Evolutionary conservation across 2,888 invertebrate genomes (phyloP), one percentile per base, ranked within the genome.

Genomic region (Lissonota sp.): DNA sequence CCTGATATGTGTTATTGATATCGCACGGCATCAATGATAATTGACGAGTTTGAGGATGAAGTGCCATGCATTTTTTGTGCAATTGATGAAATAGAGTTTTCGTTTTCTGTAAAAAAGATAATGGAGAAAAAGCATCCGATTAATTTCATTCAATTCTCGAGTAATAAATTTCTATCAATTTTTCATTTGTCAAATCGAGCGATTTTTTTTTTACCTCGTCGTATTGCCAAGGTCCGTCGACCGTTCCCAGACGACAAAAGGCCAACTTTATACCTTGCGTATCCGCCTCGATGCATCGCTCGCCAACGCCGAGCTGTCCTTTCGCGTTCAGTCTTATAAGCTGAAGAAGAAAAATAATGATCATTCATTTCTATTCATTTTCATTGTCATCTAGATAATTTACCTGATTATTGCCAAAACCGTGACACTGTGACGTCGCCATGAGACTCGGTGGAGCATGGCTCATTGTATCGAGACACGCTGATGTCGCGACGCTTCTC

Each of bases 191-290:
- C 53, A 14, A 6, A 14, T 53, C 53, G 7, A 26, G 26, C 16
- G 14, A 53, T 26, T 26, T 26, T 26, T 26, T 26, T 84, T 14
- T 63, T 87, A 93, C 95, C 88, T 96, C 95, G 88, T 98, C 96
- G 91, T 97, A 99, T 90, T 96, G 94, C 99, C 99, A 99, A 0
- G 98, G 98, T 0, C 99, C 99, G 90, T 98, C 97, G 1, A 98
- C 98, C 10, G 97, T 97, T 67, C 99, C 99, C 76, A 98, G 94
- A 69, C 97, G 94, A 93, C 99, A 99, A 90, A 98, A 97, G 40
- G 97, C 96, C 82, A 99, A 95, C 92, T 98, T 98, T 12, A 99
- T 95, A 53, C 96, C 97, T 90, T 97, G 96, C 0, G 95, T 94
- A 91, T 97, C 97, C 0, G 97, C 97, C 89, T 98, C 98, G 7